Evolutionary conservation across 2,888 invertebrate species (phyloP).

Genomic region (Gerris lacustris): DNA sequence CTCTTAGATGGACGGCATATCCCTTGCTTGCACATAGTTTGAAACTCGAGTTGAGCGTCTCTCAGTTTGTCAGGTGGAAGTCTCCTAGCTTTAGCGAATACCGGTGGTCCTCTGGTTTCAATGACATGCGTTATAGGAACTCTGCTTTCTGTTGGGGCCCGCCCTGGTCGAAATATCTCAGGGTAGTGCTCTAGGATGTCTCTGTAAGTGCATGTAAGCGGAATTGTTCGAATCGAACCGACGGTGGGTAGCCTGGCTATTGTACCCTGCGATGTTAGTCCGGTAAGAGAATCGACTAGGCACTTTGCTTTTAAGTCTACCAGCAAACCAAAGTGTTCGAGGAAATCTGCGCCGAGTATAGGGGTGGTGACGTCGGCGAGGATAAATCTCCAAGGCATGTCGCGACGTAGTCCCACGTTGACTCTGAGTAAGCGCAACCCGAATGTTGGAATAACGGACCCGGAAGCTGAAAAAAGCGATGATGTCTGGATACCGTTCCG

Average conservation of each 20-base stretch:
- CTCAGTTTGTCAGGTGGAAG: constrained; percentile 31
- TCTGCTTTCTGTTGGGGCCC: not conserved
- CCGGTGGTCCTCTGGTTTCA: constrained; percentile 16
- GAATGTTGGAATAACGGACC: constrained; percentile 20
- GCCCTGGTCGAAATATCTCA: not conserved
- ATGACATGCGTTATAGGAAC: constrained; percentile 9
- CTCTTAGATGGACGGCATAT: constrained; percentile 37
- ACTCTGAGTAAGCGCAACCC: constrained; percentile 16
- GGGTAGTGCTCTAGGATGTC: not conserved
- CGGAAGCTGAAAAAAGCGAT: constrained; percentile 23
- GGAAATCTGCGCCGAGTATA: not conserved
- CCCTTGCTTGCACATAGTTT: constrained; percentile 34
- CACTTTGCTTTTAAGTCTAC: not conserved
- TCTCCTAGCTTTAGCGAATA: constrained; percentile 12
- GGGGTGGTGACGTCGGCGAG: not conserved
- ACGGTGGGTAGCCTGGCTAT: not conserved
- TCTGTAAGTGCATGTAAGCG: not conserved
- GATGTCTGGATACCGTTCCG: not conserved
- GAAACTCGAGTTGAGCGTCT: constrained; percentile 34
- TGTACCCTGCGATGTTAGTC: not conserved
- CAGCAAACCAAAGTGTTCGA: not conserved
- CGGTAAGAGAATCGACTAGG: not conserved
- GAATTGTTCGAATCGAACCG: not conserved
- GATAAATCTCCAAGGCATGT: constrained; percentile 8
- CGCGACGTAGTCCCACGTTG: constrained; percentile 22